Percentiles rank a stretch among this genome's conserved stretches.
These are phyloP conservation scores for Cephus nigrinus DNA, from an alignment of 2,888 invertebrate species.

Conservation along the genomic window DNA sequence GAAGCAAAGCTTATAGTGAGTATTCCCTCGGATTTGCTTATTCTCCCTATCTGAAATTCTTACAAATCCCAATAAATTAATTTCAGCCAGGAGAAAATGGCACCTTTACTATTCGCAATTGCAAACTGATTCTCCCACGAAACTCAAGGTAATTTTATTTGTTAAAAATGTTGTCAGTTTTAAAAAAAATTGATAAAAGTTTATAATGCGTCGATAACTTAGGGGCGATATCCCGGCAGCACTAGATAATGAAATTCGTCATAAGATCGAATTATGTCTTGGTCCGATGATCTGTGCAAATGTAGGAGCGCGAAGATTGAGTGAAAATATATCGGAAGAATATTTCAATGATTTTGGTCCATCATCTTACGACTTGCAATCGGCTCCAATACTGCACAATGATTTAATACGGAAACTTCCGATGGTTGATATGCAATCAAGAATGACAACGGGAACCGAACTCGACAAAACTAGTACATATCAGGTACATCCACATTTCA, in stretches of 20 bases:
- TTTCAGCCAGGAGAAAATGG: neutral
- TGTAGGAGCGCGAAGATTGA: constrained; percentile 6
- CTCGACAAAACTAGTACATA: neutral
- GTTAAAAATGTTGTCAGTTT: neutral
- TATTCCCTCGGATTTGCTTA: neutral
- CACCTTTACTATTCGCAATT: neutral
- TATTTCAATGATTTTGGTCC: neutral
- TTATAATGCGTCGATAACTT: neutral
- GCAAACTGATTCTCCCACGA: neutral
- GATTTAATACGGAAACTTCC: neutral
- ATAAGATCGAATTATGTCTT: constrained; percentile 23
- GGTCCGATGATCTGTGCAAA: constrained; percentile 17
- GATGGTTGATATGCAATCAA: neutral
- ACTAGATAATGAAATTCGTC: constrained; percentile 21
- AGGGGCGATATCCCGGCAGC: neutral
- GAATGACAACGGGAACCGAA: neutral
- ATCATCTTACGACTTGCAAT: neutral
- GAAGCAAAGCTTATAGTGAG: neutral
- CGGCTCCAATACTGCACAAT: neutral
- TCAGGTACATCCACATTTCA: neutral
- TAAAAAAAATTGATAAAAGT: neutral
- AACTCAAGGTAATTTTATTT: neutral
- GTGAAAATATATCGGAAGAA: neutral
- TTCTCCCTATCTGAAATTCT: neutral
- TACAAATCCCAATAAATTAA: neutral